Evolutionary conservation across 2,888 invertebrate species (phyloP).

Genomic region (Lithodes maja): DNA sequence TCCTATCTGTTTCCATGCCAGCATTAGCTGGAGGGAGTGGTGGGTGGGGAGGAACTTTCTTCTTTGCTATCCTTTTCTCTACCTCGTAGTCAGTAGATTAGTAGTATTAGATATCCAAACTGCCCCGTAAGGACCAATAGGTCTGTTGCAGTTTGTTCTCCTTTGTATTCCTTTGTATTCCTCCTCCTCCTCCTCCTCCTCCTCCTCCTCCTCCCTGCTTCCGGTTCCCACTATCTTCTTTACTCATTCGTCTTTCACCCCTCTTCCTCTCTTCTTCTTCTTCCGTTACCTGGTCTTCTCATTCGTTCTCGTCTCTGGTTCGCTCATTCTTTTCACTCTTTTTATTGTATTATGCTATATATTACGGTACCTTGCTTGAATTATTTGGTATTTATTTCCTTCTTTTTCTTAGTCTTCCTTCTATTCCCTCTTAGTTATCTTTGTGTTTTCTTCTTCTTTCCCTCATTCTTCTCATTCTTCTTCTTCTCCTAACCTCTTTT

Average conservation of each 20-base stretch:
- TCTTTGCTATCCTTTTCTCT: too few species aligned
- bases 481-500: constrained; percentile 19
- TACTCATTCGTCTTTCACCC: not conserved
- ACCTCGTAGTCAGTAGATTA: too few species aligned
- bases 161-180: too few species aligned
- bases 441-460: not conserved
- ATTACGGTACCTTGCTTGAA: not conserved
- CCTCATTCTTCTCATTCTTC: constrained; percentile 10
- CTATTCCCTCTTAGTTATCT: constrained; percentile 8
- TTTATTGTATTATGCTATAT: not conserved
- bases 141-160: too few species aligned
- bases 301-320: not conserved
- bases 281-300: not conserved
- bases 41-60: too few species aligned
- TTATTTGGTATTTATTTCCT: not conserved
- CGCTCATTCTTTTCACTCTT: not conserved
- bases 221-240: not conserved
- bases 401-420: not conserved
- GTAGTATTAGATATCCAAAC: too few species aligned
- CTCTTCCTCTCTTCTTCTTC: constrained; percentile 3
- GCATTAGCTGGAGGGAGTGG: too few species aligned
- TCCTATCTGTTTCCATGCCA: too few species aligned
- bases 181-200: not conserved
- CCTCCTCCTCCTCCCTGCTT: not conserved
- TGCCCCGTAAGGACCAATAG: too few species aligned